These are phyloP conservation scores for Meriones psammophilus DNA, from an alignment of 2,797 vertebrate genomes.

Conservation along the genomic window DNA sequence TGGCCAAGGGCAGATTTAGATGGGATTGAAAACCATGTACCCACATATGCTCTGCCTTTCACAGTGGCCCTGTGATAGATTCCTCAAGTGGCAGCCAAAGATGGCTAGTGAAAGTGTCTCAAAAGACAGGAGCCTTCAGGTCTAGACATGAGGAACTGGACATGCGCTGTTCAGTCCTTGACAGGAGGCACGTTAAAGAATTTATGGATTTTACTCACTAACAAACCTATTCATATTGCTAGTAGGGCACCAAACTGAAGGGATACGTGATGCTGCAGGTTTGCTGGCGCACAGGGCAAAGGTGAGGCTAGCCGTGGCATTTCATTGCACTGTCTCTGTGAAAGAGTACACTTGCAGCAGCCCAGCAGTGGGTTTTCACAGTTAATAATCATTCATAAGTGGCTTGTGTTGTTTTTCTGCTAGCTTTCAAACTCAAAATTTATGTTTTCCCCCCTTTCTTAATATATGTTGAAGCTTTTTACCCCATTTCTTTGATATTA, in stretches of 20 bases:
- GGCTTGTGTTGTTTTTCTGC: neutral
- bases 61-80: neutral
- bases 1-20: neutral
- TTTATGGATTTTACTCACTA: fast-evolving
- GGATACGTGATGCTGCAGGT: fast-evolving
- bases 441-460: slow-evolving; percentile 10
- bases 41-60: neutral
- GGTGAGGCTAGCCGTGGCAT: neutral
- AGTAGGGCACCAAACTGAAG: fast-evolving
- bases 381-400: neutral
- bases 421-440: neutral
- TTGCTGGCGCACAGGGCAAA: neutral
- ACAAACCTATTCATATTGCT: neutral
- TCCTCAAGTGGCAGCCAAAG: neutral
- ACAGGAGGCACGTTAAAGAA: neutral
- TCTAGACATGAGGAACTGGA: neutral
- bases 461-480: neutral
- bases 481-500: slow-evolving; percentile 29
- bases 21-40: neutral
- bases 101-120: neutral
- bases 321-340: neutral
- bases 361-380: neutral
- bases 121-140: neutral
- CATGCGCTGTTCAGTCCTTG: neutral
- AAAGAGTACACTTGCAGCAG: neutral